phyloP scores from a whole-genome alignment of 2,113 vertebrate species.

The Etheostoma spectabile region DNA sequence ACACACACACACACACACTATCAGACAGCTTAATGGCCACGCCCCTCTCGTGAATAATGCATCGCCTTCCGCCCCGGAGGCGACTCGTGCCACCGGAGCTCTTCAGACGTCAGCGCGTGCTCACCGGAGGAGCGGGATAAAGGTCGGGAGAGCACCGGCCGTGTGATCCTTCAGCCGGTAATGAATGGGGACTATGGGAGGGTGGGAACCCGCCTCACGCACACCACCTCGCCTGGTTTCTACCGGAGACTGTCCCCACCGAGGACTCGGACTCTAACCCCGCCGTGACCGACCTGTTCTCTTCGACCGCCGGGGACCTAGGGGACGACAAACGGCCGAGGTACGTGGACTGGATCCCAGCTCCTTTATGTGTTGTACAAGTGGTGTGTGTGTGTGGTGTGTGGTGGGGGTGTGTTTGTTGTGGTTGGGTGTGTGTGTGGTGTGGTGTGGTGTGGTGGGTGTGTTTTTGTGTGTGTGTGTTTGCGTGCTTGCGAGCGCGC shows the following conservation, averaged over 20 bases:
- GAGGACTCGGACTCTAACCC: slow-evolving; percentile 46
- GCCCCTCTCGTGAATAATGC: slow-evolving; percentile 74
- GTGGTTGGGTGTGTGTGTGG: too few species aligned
- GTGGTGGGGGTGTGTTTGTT: too few species aligned
- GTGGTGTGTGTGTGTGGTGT: background rate
- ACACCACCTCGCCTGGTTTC: slow-evolving; percentile 4
- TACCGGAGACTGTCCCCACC: slow-evolving; percentile 45
- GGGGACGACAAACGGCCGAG: slow-evolving; percentile 7
- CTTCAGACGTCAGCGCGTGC: slow-evolving; percentile 58
- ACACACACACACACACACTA: background rate
- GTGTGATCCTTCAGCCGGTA: background rate
- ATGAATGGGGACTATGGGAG: slow-evolving; percentile 37
- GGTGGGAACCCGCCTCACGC: slow-evolving; percentile 35
- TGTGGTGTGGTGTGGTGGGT: too few species aligned
- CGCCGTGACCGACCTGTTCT: slow-evolving; percentile 61
- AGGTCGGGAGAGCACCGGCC: background rate
- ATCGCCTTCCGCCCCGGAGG: slow-evolving; percentile 59
- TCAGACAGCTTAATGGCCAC: slow-evolving; percentile 31
- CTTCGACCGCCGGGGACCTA: slow-evolving; percentile 16
- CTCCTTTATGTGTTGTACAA: background rate
- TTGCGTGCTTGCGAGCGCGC: too few species aligned
- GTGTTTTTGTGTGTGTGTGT: too few species aligned
- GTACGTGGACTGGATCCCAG: slow-evolving; percentile 1
- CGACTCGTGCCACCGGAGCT: slow-evolving; percentile 61
- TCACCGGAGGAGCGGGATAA: slow-evolving; percentile 43